Base-by-base conservation (phyloP, 2,888 invertebrate species). In the Meiosimyza decipiens region DNA sequence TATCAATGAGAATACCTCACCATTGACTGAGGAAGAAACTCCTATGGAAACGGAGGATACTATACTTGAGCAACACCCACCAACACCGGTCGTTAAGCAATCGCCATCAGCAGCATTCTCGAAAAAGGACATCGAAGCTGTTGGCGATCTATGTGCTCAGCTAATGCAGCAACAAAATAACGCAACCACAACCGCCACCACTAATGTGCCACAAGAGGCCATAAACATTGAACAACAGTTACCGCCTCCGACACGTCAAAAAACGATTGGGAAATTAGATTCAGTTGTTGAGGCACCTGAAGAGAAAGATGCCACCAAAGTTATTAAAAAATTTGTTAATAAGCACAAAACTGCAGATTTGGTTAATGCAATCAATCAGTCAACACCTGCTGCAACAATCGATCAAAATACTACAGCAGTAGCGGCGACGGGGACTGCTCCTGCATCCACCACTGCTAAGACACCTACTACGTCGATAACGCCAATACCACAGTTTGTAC, bases 331-430 rank as follows among this genome's bases (percentile, higher is more conserved):
- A 76, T 86, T 86, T 73, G 87, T 87, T 7, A 87, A 85, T 73
- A 88, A 87, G 74, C 86, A 86, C 74, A 88, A 88, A 79, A 87
- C 87, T 33, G 84, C 86, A 5, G 86, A 86, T 77, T 77, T 87
- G 74, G 84, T 87, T 9, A 85, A 86, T 73, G 86, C 86, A 64
- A 85, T 87, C 68, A 85, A 79, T 47, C 79, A 83, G 71, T 79
- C 80, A 40, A 73, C 78, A 22, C 79, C 81, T 16, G 6, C 40
- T 40, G 9, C 40, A 40, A 9, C 40, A 6, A 40, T 5, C 40
- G 77, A 78, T 9, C 57, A 76, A 71, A 62, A 33, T 52, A 74
- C 63, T 47, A 78, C 77, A 65, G 76, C 74, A 71, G 80, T 40
- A 5, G 13, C 59, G 1, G 47, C 68, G 13, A 28, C 28, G 28